A percentile compares a stretch with the other conserved stretches of the same genome.
Conservation (phyloP, 2,113 vertebrate genomes). For the Podarcis cretensis region DNA sequence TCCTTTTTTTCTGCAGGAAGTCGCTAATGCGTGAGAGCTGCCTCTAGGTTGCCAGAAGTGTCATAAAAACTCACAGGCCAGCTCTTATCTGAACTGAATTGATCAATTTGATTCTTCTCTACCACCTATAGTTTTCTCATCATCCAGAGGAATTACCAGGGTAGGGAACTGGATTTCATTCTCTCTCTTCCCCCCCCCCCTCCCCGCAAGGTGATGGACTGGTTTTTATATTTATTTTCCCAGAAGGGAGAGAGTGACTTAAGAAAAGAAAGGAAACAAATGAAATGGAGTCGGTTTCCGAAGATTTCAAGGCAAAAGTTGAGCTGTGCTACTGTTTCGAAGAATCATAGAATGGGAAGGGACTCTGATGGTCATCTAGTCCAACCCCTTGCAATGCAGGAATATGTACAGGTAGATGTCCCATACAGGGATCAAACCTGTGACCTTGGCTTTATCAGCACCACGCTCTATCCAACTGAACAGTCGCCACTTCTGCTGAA, state of each 20-base stretch:
- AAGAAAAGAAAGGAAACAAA: neutral
- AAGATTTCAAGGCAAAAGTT: neutral
- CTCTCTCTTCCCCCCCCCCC: neutral
- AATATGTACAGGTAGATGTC: too few species aligned
- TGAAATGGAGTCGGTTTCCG: neutral
- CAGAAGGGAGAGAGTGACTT: neutral
- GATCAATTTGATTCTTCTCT: fast-evolving
- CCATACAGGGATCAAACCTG: too few species aligned
- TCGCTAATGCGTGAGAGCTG: constrained; percentile 11
- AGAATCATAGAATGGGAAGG: too few species aligned
- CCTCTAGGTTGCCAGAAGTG: constrained; percentile 35
- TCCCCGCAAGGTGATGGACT: constrained; percentile 1
- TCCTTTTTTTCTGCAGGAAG: neutral
- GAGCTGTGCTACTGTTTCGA: neutral
- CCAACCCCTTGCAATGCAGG: too few species aligned
- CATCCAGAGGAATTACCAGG: constrained; percentile 40
- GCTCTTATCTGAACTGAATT: constrained; percentile 12
- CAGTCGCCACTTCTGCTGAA: neutral
- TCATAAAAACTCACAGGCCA: neutral
- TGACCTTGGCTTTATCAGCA: too few species aligned
- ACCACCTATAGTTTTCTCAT: constrained; percentile 30
- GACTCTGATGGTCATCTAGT: too few species aligned
- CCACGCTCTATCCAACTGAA: too few species aligned
- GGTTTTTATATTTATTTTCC: fast-evolving
- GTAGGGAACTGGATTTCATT: constrained; percentile 17